Base-by-base conservation (phyloP, 1,140 invertebrate species). In the Macrosteles quadrilineatus region DNA sequence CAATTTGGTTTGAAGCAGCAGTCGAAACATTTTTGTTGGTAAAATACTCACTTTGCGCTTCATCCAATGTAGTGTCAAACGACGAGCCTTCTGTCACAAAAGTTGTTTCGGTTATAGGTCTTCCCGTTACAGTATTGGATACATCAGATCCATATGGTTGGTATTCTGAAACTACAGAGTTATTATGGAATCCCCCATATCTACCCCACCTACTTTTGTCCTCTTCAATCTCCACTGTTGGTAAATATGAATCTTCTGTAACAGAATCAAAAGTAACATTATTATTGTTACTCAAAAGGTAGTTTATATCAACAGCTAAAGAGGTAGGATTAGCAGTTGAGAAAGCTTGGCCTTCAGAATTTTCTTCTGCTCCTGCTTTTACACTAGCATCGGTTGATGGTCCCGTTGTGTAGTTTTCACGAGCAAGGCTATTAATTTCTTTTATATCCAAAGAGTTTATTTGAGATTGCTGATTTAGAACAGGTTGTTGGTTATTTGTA, bases 131-230 rank as follows among this genome's bases (percentile, higher is more conserved):
- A 36, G 71, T 73, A 11, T 62, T 57, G 12, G 66, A 79, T 0
- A 82, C 79, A 6, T 80, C 75, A 57, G 80, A 78, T 23, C 79
- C 80, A 40, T 83, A 83, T 1, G 82, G 79, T 55, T 80, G 75
- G 43, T 75, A 75, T 62, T 66, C 70, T 43, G 74, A 70, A 25
- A 76, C 50, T 6, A 29, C 55, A 21, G 80, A 79, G 72, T 86
- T 85, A 67, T 87, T 86, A 73, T 85, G 83, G 73, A 85, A 83
- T 1, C 80, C 83, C 11, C 82, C 82, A 67, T 82, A 82, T 72
- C 77, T 79, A 36, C 32, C 32, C n/a, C 80, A 78, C 25, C 80
- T 73, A 19, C 79, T 80, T 53, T 78, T 76, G 53, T 78, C 80
- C 59, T 75, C 69, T 0, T 75, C 57, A 12, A 73, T 71, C 11